Percentiles rank a stretch among this genome's conserved stretches.
phyloP scores from a whole-genome alignment of 2,113 vertebrate genomes.

The Ceyx cyanopectus region DNA sequence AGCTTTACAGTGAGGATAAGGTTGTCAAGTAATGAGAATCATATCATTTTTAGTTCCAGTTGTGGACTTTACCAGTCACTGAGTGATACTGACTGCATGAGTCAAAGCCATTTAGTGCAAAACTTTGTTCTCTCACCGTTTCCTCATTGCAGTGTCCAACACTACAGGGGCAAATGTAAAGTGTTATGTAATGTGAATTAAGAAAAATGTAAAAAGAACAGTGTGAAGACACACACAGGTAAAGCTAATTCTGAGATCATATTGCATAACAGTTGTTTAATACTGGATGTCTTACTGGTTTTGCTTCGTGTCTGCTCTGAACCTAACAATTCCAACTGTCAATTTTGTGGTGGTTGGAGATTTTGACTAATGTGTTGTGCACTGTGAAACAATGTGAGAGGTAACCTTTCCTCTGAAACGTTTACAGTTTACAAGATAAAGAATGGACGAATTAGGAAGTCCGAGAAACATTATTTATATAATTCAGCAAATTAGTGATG shows the following conservation, averaged over 20 bases:
- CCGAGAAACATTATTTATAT: not conserved
- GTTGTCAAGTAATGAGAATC: not conserved
- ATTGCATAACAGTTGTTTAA: not conserved
- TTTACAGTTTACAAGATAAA: not conserved
- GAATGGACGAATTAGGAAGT: not conserved
- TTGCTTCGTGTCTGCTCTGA: not conserved
- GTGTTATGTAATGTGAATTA: not conserved
- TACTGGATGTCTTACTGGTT: not conserved
- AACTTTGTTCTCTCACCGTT: not conserved
- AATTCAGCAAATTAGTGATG: not conserved
- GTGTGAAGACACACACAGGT: not conserved
- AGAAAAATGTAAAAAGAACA: not conserved
- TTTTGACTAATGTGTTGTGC: not conserved
- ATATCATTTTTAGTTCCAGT: rapidly evolving
- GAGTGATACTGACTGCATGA: not conserved
- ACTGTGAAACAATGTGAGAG: not conserved
- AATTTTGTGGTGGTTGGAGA: not conserved
- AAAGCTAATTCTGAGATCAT: not conserved
- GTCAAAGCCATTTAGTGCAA: not conserved
- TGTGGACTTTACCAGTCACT: not conserved
- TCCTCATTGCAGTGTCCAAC: not conserved
- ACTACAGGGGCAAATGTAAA: not conserved
- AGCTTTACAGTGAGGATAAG: not conserved
- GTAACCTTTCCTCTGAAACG: not conserved
- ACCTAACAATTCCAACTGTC: not conserved